Percentiles rank a stretch among this genome's conserved stretches.
phyloP scores from a whole-genome alignment of 2,797 vertebrate genomes.

The Poeciliopsis presidionis region DNA sequence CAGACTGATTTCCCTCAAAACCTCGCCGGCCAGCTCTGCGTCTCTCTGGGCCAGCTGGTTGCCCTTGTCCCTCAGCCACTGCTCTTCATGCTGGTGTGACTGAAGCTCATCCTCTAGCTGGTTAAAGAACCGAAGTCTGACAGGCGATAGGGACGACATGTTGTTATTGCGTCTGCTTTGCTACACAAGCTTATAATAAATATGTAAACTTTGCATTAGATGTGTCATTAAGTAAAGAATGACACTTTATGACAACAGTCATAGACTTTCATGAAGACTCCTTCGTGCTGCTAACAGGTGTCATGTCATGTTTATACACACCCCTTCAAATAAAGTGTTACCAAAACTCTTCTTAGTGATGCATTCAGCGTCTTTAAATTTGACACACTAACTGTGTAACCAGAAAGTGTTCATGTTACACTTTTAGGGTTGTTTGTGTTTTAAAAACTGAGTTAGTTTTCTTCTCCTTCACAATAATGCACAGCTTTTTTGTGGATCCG shows the following conservation, averaged over 20 bases:
- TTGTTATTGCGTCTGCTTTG: not conserved
- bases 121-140: constrained; percentile 91
- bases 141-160: constrained; percentile 1
- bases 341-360: not conserved
- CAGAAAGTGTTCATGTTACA: not conserved
- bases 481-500: not conserved
- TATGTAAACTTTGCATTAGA: no score
- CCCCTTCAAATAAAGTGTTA: no score
- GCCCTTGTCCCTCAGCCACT: constrained; percentile 93
- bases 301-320: no score
- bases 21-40: constrained; percentile 84
- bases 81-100: constrained; percentile 92
- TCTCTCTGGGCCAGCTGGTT: constrained; percentile 93
- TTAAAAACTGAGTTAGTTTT: not conserved
- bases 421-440: not conserved
- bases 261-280: no score
- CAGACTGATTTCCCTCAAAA: constrained; percentile 85
- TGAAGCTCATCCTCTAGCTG: constrained; percentile 94
- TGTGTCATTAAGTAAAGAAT: no score
- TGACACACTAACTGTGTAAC: not conserved
- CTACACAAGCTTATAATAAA: not conserved
- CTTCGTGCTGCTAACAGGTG: no score
- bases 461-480: not conserved
- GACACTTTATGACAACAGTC: no score
- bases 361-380: not conserved